These are phyloP conservation scores for Eristalinus aeneus DNA, from an alignment of 2,888 invertebrate genomes.

Conservation along the genomic window DNA sequence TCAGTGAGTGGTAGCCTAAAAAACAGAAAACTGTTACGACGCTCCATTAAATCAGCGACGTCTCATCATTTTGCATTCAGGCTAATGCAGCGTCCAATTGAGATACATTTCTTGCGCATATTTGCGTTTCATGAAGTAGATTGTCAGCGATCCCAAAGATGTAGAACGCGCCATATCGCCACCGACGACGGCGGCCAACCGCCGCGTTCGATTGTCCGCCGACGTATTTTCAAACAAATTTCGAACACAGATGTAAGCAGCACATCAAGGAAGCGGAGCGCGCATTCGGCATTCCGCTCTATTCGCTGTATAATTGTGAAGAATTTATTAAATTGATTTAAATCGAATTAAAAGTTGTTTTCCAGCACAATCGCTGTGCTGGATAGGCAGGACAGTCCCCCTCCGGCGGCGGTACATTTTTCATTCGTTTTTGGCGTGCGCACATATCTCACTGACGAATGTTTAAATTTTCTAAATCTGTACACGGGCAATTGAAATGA, in stretches of 20 bases:
- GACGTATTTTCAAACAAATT: slow-evolving; percentile 11
- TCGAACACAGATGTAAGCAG: slow-evolving; percentile 7
- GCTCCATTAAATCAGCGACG: not conserved
- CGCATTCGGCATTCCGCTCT: not conserved
- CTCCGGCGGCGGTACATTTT: not conserved
- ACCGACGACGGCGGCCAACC: not conserved
- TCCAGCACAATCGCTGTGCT: slow-evolving; percentile 32
- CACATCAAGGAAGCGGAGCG: not conserved
- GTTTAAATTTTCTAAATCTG: slow-evolving; percentile 68
- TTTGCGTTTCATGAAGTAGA: slow-evolving; percentile 15
- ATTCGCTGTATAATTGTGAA: slow-evolving; percentile 43
- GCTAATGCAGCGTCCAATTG: not conserved
- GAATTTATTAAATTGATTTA: slow-evolving; percentile 70
- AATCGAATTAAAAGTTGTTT: slow-evolving; percentile 64
- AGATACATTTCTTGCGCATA: not conserved
- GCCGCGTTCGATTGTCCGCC: not conserved
- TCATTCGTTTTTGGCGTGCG: slow-evolving; percentile 51
- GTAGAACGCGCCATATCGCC: slow-evolving; percentile 12
- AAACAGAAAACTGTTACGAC: not conserved
- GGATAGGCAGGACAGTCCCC: not conserved
- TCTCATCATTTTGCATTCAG: not conserved
- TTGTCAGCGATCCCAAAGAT: slow-evolving; percentile 25
- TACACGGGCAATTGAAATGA: slow-evolving; percentile 62
- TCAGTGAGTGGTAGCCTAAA: not conserved
- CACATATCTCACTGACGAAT: slow-evolving; percentile 46